Evolutionary conservation across 1,140 invertebrate species (phyloP).

Genomic region (Brachystomella parvula): DNA sequence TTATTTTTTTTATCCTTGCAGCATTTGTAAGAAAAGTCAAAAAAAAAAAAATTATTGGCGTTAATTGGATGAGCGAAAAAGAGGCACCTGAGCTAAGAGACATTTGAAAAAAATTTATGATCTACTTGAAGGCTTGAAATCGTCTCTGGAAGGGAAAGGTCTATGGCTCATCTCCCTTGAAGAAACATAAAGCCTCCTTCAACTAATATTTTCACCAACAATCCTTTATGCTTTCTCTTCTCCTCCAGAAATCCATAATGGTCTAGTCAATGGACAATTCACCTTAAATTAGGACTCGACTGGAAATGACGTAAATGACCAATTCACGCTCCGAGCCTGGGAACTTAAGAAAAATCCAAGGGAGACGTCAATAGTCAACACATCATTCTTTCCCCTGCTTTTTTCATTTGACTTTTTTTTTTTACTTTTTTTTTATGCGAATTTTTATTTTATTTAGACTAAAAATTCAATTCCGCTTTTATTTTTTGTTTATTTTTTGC

Average conservation of each 20-base stretch:
- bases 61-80: too few species aligned
- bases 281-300: background rate
- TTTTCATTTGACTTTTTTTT: background rate
- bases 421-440: background rate
- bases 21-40: too few species aligned
- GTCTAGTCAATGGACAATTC: conserved; percentile 2
- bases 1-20: too few species aligned
- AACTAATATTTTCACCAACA: too few species aligned
- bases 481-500: too few species aligned
- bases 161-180: too few species aligned
- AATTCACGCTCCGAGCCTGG: background rate
- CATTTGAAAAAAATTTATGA: background rate
- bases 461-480: background rate
- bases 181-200: too few species aligned
- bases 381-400: background rate
- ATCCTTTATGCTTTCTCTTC: too few species aligned
- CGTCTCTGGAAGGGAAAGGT: too few species aligned
- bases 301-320: conserved; percentile 2
- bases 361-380: background rate
- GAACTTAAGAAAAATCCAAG: background rate
- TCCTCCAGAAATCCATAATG: too few species aligned
- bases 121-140: background rate
- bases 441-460: background rate
- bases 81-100: too few species aligned
- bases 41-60: too few species aligned